A percentile compares a stretch with the other conserved stretches of the same genome.
Evolutionary conservation across 2,797 vertebrate species (phyloP).

Genomic region (Florisuga fusca): DNA sequence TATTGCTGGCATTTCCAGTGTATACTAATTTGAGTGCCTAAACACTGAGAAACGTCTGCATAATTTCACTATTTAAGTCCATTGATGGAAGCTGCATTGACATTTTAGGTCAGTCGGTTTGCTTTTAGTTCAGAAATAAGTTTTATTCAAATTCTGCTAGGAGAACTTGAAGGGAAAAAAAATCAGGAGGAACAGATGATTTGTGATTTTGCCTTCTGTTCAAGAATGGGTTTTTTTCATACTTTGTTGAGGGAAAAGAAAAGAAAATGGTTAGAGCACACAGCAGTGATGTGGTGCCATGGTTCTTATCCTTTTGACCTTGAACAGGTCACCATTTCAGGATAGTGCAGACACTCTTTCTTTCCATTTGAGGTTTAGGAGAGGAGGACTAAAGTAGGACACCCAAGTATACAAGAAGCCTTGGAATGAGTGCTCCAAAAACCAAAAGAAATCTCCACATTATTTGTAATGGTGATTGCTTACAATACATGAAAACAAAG

Average conservation of each 20-base stretch:
- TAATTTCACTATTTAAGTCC: conserved; percentile 24
- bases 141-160: neutral
- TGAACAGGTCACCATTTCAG: neutral
- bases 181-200: neutral
- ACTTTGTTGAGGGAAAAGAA: neutral
- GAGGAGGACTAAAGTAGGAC: neutral
- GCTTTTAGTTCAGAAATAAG: neutral
- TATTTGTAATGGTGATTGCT: neutral
- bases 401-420: neutral
- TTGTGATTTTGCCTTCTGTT: neutral
- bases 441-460: fast-evolving
- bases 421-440: neutral
- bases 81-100: neutral
- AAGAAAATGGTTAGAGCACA: neutral
- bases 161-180: neutral
- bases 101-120: conserved; percentile 16
- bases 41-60: neutral
- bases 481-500: neutral
- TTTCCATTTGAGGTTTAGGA: neutral
- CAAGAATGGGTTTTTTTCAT: neutral
- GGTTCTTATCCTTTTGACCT: neutral
- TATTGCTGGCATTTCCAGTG: conserved; percentile 38
- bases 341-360: neutral
- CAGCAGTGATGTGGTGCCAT: neutral
- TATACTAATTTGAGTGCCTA: conserved; percentile 5